Conservation (phyloP, 2,888 invertebrate species). For the Glaucopsyche alexis region DNA sequence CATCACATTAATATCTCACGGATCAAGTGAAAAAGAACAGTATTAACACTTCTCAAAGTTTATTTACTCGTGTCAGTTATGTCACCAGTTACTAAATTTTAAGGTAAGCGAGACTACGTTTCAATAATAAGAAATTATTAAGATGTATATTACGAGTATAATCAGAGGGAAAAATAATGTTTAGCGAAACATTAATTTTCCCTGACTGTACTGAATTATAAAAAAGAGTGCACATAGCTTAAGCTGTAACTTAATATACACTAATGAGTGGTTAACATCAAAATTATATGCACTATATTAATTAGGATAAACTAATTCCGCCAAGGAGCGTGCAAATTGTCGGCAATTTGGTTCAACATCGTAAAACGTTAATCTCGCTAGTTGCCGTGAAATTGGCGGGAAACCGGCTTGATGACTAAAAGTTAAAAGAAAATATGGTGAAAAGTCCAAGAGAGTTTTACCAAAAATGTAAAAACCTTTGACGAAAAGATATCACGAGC, state of each 20-base stretch:
- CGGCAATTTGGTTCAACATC: slow-evolving; percentile 18
- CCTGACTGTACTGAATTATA: not conserved
- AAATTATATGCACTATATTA: slow-evolving; percentile 19
- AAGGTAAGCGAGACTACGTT: not conserved
- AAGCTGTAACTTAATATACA: not conserved
- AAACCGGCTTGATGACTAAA: not conserved
- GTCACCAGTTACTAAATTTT: not conserved
- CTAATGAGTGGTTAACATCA: not conserved
- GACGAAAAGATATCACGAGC: too few species aligned
- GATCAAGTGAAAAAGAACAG: not conserved
- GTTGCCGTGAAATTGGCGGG: slow-evolving; percentile 28
- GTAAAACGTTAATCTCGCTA: slow-evolving; percentile 26
- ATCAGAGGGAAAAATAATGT: too few species aligned
- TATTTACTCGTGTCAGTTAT: not conserved
- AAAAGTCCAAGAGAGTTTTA: not conserved
- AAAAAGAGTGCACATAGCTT: not conserved
- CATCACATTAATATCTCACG: not conserved
- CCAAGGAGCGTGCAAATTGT: slow-evolving; percentile 26
- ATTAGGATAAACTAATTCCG: slow-evolving; percentile 26
- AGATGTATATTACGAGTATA: too few species aligned
- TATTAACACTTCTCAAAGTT: not conserved
- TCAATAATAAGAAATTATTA: not conserved
- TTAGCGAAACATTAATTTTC: not conserved
- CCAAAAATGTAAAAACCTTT: not conserved
- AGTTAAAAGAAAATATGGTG: not conserved